These are phyloP conservation scores for Uropetala carovei DNA, from an alignment of 2,888 invertebrate species.

Conservation along the genomic window DNA sequence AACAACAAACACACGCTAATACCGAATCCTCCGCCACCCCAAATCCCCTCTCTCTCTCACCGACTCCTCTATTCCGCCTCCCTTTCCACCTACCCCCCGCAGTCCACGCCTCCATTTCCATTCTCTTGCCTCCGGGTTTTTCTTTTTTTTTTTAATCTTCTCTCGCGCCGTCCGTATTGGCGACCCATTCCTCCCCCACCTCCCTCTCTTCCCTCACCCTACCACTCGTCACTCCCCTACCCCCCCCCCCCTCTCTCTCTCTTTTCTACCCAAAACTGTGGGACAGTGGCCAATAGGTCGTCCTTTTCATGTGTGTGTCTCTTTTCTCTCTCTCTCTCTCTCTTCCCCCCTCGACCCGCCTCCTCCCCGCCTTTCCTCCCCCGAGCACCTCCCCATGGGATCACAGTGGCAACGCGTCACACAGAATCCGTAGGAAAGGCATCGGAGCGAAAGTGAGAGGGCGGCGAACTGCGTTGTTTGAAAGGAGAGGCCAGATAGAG, in stretches of 20 bases:
- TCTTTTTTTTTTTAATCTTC: constrained; percentile 33
- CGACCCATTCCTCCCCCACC: background rate
- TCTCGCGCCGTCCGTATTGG: background rate
- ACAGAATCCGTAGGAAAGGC: constrained; percentile 11
- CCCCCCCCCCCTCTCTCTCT: background rate
- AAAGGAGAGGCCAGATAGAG: constrained; percentile 20
- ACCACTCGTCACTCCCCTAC: no score
- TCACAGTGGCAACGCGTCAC: constrained; percentile 43
- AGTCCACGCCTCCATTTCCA: constrained; percentile 53
- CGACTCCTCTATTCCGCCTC: background rate
- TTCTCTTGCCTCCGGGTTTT: constrained; percentile 36
- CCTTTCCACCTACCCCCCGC: background rate
- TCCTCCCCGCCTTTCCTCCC: background rate
- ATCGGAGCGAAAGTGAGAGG: constrained; percentile 58
- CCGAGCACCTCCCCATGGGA: constrained; percentile 34
- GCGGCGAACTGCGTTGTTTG: constrained; percentile 23
- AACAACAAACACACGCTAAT: constrained; percentile 60
- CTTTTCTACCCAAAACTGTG: background rate
- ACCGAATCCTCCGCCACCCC: constrained; percentile 8
- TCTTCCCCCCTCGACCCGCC: background rate
- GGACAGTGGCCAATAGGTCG: constrained; percentile 61
- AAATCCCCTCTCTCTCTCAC: background rate
- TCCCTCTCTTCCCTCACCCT: background rate
- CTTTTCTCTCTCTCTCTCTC: background rate
- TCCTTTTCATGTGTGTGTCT: constrained; percentile 56